Base-by-base conservation (phyloP, 2,113 vertebrate genomes). In the Coregonus clupeaformis region DNA sequence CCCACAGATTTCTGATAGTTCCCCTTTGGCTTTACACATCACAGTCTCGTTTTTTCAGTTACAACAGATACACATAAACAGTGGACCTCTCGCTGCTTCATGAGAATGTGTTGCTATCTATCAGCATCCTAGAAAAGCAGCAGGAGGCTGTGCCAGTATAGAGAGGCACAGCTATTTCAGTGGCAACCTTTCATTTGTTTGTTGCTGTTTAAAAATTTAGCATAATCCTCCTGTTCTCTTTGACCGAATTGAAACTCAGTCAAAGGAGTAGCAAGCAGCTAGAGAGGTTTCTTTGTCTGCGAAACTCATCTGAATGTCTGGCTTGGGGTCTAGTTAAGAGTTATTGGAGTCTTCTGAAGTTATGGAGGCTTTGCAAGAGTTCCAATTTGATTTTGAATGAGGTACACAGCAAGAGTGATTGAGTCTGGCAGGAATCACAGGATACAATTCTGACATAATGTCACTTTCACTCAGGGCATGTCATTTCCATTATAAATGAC, bases 391-490 rank as follows among this genome's bases (percentile, higher is more conserved):
- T 82, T 87, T 68, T 78, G 73, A 81, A 81, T 77, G 78, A 84
- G 65, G 80, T 42, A 45, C 9, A 32, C 65, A 67, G 73, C 64
- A 68, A 72, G 77, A 84, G 20, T 73, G 77, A 87, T 82, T 81
- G 57, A 77, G 82, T 77, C 82, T 76, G 79, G 76, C 77, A 85
- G 70, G 73, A 86, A 82, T 88, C 81, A 73, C 70, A 69, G 81
- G 76, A 82, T 86, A 60, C 66, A 68, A 73, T 78, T 88, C 85
- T 91, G 86, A 88, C 86, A 89, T 60, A 73, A 79, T 86, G 88
- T 91, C 88, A 91, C 74, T 86, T 89, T 86, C 74, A 87, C 86
- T 90, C 80, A 76, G 69, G 76, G 79, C 30, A 68, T 84, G 85
- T 81, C 85, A 85, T 85, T 86, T 81, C 68, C 68, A 77, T 89